Evolutionary conservation across 2,888 invertebrate genomes (phyloP), one percentile per base, ranked within the genome.

Genomic region (Campoplex nolae): DNA sequence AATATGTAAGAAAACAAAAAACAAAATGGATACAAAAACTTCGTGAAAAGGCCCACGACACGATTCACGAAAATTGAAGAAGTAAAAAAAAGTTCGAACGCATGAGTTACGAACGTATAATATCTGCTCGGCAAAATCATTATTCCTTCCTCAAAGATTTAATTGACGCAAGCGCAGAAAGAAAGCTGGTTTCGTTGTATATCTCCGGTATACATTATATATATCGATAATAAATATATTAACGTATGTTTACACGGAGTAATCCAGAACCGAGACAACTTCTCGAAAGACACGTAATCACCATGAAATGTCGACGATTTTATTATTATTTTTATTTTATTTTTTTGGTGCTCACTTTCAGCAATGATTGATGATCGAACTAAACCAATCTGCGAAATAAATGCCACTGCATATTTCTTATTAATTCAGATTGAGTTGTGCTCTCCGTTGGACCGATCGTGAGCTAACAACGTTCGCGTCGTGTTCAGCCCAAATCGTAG

Each of bases 71-170:
- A 42, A 56, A 77, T 28, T 45, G 42, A 38, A 23, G 23, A 35
- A 3, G 65, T 48, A 56, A 32, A 68, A 23, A 28, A 71, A 56
- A 56, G 76, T 77, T 56, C 70, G 16, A 18, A 18, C 32, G 65
- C 62, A 4, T 42, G 74, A 56, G 65, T 56, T 75, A 70, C 79
- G 76, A 80, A 67, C 76, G 83, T 78, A 84, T 86, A 74, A 23
- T 78, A 81, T 81, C 81, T 84, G 62, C 78, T 74, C 84, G 81
- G 78, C 84, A 84, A 77, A 84, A 87, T 87, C 86, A 87, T 87
- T 84, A 84, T 42, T 56, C 77, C 74, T 74, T 78, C 74, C 81
- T 84, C 81, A 78, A 87, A 87, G 86, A 87, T 87, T 87, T 87
- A 84, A 87, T 87, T 87, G 84, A 84, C 84, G 54, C 84, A 78